Evolutionary conservation across 2,797 vertebrate genomes (phyloP), one percentile per base, ranked within the genome.

Genomic region (Periparus ater): DNA sequence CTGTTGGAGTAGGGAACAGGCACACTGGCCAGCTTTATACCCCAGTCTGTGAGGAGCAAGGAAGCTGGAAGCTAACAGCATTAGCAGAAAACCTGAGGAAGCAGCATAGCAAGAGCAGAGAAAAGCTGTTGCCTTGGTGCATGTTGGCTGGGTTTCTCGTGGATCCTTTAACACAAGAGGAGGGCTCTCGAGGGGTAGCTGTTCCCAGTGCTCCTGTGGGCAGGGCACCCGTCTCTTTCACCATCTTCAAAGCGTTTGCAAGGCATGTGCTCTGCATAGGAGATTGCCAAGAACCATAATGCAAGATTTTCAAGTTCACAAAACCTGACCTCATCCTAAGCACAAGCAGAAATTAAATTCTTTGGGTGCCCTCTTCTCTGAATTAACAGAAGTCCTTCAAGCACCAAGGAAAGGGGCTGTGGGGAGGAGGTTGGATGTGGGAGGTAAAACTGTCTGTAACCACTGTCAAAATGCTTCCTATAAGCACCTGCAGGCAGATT

Each of bases 61-160:
- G 54, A 77, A 62, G 27, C 60, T 76, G 62, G 36, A 44, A 89
- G 22, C 67, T 36, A 53, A 30, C 6, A 40, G 16, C 18, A 65
- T 73, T 34, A 88, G 47, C 70, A 78, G 62, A 66, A 94, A 81
- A 25, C 6, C 29, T 45, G 50, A 48, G 13, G 38, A 90, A 92
- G n/a, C 29, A 87, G 38, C 58, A n/a, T 11, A 73, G 47, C 44
- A 62, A 67, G 61, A 80, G 38, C 68, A 88, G n/a, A 54, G 38
- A 3, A 40, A 92, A 92, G 75, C 22, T 36, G 53, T 70, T 93
- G 67, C 42, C 81, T 87, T 79, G 60, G 81, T 70, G 53, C 48
- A 4, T 21, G 22, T 42, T 92, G 75, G 40, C 68, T 88, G 62
- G 11, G 38, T 84, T 83, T 78, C 57, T 68, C 6, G 1, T 55